Conservation (phyloP, 1,140 invertebrate genomes). For the Drosophila kikkawai region DNA sequence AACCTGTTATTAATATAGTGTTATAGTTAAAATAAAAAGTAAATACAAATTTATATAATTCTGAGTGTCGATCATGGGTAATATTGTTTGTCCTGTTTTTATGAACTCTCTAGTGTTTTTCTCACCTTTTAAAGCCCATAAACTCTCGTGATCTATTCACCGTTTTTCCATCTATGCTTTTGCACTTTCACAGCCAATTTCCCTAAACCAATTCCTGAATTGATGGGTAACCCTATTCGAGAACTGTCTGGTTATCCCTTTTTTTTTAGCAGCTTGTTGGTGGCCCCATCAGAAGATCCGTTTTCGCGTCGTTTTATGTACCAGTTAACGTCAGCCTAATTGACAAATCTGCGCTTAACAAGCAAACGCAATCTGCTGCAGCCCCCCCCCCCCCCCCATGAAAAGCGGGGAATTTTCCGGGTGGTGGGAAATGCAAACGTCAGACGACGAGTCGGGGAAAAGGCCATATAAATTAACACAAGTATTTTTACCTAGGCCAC, state of each 20-base stretch:
- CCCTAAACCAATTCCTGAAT: conserved; percentile 3
- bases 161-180: background rate
- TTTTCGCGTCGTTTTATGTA: conserved; percentile 44
- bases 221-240: conserved; percentile 28
- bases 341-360: conserved; percentile 75
- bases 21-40: no score
- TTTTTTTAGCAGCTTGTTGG: conserved; percentile 4
- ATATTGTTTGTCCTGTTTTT: background rate
- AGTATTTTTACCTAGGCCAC: conserved; percentile 69
- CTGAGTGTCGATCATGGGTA: background rate
- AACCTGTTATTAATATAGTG: background rate
- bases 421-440: conserved; percentile 39
- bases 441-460: conserved; percentile 27
- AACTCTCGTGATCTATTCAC: background rate
- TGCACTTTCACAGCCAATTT: conserved; percentile 20
- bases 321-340: conserved; percentile 72
- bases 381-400: conserved; percentile 34
- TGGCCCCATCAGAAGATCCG: conserved; percentile 9
- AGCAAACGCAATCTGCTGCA: conserved; percentile 66
- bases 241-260: conserved; percentile 1
- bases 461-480: conserved; percentile 75
- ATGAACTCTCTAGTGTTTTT: no score
- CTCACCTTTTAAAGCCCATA: background rate
- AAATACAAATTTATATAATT: no score
- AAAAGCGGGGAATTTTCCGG: conserved; percentile 1